Percentiles rank a stretch among this genome's conserved stretches.
Evolutionary conservation across 2,113 vertebrate species (phyloP).

Genomic region (Fregetta grallaria): DNA sequence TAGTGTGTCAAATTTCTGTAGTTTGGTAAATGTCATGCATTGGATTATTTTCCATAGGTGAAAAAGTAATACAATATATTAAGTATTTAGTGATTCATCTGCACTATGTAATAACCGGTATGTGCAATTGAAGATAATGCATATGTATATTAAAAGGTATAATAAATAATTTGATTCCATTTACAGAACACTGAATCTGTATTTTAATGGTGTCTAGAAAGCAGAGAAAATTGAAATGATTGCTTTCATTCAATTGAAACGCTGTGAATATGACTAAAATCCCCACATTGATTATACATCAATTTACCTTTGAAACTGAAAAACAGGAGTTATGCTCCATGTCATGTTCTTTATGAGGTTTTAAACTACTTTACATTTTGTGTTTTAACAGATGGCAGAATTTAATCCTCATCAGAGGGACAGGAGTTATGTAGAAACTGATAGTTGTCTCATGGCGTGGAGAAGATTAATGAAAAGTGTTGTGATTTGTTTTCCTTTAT

Average conservation of each 20-base stretch:
- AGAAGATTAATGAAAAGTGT: slow-evolving; percentile 2
- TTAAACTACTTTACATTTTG: slow-evolving; percentile 24
- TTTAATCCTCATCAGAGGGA: slow-evolving; percentile 19
- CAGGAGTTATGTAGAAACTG: background rate
- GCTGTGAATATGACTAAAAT: slow-evolving; percentile 50
- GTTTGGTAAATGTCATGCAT: slow-evolving; percentile 3
- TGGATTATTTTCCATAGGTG: background rate
- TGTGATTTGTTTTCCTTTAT: background rate
- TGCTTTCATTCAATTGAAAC: slow-evolving; percentile 57
- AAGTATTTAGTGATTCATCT: background rate
- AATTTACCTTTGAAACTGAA: slow-evolving; percentile 55
- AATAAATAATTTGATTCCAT: slow-evolving; percentile 45
- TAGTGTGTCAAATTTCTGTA: slow-evolving; percentile 27
- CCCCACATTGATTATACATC: slow-evolving; percentile 43
- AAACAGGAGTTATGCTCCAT: background rate
- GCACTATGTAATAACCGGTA: background rate
- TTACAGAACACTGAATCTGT: background rate
- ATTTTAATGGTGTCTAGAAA: slow-evolving; percentile 15
- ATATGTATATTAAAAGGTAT: slow-evolving; percentile 51
- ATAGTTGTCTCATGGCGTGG: background rate
- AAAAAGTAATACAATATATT: slow-evolving; percentile 49
- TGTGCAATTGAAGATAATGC: slow-evolving; percentile 32
- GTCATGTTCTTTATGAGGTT: slow-evolving; percentile 16
- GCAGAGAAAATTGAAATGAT: slow-evolving; percentile 48
- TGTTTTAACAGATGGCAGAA: background rate